Conservation (phyloP, 2,797 vertebrate genomes). For the Eutrigla gurnardus region DNA sequence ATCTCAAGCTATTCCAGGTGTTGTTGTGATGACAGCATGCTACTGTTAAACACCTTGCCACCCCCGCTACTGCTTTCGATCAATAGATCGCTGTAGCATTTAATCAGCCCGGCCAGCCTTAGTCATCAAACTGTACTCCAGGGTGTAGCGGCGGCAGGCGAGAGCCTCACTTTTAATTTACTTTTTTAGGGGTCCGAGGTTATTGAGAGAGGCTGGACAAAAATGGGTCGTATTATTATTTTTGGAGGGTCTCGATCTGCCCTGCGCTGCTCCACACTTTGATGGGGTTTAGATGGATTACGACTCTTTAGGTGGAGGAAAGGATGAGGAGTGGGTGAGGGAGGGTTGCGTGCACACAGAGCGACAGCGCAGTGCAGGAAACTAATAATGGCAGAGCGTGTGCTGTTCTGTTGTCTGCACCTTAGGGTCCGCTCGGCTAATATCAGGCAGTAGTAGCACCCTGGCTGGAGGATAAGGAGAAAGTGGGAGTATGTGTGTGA, state of each 20-base stretch:
- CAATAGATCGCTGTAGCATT: slow-evolving; percentile 78
- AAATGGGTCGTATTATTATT: slow-evolving; percentile 71
- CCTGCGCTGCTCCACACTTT: slow-evolving; percentile 21
- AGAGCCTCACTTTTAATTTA: slow-evolving; percentile 75
- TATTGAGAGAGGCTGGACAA: slow-evolving; percentile 59
- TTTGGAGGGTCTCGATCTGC: slow-evolving; percentile 60
- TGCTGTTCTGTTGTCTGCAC: slow-evolving; percentile 57
- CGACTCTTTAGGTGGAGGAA: slow-evolving; percentile 39
- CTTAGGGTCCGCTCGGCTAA: slow-evolving; percentile 72
- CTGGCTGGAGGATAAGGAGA: slow-evolving; percentile 45
- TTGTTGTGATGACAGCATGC: slow-evolving; percentile 56
- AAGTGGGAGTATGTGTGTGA: slow-evolving; percentile 3
- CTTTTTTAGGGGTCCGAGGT: slow-evolving; percentile 61
- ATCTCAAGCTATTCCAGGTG: slow-evolving; percentile 27
- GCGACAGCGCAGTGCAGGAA: slow-evolving; percentile 60
- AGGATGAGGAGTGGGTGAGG: slow-evolving; percentile 48
- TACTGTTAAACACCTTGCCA: slow-evolving; percentile 58
- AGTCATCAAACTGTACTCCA: slow-evolving; percentile 65
- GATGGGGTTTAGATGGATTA: slow-evolving; percentile 50
- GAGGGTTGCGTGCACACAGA: slow-evolving; percentile 40
- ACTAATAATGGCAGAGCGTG: slow-evolving; percentile 77
- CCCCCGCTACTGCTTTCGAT: slow-evolving; percentile 59
- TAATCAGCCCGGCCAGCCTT: slow-evolving; percentile 73
- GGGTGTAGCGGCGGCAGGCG: slow-evolving; percentile 48
- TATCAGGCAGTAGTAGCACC: slow-evolving; percentile 55